phyloP scores from a whole-genome alignment of 2,888 invertebrate genomes.

The Ennomos fuscantarius region DNA sequence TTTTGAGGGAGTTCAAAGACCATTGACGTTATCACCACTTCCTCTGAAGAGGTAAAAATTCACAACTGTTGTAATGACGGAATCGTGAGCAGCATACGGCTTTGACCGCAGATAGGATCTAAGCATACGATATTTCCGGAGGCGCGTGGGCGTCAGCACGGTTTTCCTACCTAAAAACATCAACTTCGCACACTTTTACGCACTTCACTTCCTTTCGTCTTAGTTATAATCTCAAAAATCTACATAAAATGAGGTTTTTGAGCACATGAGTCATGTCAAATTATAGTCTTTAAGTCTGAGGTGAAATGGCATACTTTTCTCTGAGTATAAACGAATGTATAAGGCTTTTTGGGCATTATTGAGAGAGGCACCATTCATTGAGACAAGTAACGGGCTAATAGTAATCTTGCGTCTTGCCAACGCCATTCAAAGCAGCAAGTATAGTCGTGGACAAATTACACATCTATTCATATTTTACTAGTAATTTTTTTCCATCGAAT shows the following conservation, averaged over 20 bases:
- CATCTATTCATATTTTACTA: not conserved
- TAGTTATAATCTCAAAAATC: slow-evolving; percentile 58
- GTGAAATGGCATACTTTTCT: slow-evolving; percentile 52
- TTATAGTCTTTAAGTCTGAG: slow-evolving; percentile 48
- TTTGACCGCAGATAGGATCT: slow-evolving; percentile 70
- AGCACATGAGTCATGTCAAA: slow-evolving; percentile 33
- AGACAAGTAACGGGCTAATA: slow-evolving; percentile 82
- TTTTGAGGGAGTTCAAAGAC: slow-evolving; percentile 48
- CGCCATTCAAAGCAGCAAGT: slow-evolving; percentile 76
- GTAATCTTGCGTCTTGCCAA: slow-evolving; percentile 74
- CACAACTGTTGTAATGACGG: slow-evolving; percentile 76
- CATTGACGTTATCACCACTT: slow-evolving; percentile 65
- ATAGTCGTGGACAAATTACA: slow-evolving; percentile 51
- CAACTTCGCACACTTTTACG: slow-evolving; percentile 68
- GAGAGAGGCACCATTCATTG: slow-evolving; percentile 78
- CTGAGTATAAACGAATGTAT: slow-evolving; percentile 47
- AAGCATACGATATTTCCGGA: slow-evolving; percentile 71
- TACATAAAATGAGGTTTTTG: slow-evolving; percentile 51
- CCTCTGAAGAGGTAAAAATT: slow-evolving; percentile 69
- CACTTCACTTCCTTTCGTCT: slow-evolving; percentile 59
- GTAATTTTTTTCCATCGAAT: not conserved
- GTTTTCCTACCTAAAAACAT: slow-evolving; percentile 61
- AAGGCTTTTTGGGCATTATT: slow-evolving; percentile 64
- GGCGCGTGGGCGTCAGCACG: slow-evolving; percentile 68
- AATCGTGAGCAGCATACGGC: slow-evolving; percentile 74